Base-by-base conservation (phyloP, 2,797 vertebrate species). In the Malurus leucopterus region DNA sequence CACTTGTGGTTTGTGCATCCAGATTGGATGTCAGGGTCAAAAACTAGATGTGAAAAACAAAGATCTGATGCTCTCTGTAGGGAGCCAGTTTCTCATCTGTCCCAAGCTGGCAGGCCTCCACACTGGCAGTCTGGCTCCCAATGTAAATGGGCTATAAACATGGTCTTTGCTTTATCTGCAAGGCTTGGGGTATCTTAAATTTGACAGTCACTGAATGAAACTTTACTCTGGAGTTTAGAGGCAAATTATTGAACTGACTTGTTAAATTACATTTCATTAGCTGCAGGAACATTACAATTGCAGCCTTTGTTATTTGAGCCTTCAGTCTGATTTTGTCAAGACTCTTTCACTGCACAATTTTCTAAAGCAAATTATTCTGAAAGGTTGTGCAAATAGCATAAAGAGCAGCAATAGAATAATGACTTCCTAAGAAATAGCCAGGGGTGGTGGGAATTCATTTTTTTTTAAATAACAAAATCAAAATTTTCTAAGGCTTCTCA, bases 181-280 rank as follows among this genome's bases (percentile, higher is more conserved):
- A 78, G 49, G 41, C 22, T 87, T 83, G 70, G 47, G 67, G 30
- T 74, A 67, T 49, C 84, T 80, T 65, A 65, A 72, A 65, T 87
- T 69, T 87, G 78, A 90, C 83, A 92, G 86, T 13, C 49, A 38
- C 62, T 85, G 84, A 87, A 87, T 43, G 57, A 90, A 92, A 67
- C 24, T 36, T 63, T 72, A 55, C 76, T 75, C 84, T 75, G n/a
- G 58, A 76, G 63, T 89, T 87, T 72, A 81, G 49, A 90, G 80
- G 82, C 24, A 85, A 87, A 80, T 72, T 86, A 83, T 68, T 64
- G 36, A 95, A 69, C 47, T 87, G 65, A 80, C 69, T 89, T 74
- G 84, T 83, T 89, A 89, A 91, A 90, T 95, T 81, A 78, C 6
- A 5, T 80, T 91, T 89, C 86, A 90, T 86, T 91, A 93, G 41